Conservation (phyloP, 2,888 invertebrate species). For the Caenorhabditis zanzibari region DNA sequence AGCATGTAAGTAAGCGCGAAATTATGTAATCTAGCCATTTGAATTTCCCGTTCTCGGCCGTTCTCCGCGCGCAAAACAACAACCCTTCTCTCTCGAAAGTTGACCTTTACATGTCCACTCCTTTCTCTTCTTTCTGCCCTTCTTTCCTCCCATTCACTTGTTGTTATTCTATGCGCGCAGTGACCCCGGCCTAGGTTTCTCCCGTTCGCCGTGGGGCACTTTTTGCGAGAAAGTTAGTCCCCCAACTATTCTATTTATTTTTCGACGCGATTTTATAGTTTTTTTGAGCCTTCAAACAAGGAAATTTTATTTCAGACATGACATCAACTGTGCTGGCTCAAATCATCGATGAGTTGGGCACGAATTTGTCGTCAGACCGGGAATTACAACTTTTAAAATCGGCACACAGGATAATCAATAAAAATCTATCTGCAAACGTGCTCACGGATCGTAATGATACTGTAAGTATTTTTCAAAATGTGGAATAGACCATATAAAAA, state of each 20-base stretch:
- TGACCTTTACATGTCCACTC: neutral
- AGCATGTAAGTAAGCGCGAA: too few relatives aligned
- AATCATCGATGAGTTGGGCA: conserved; percentile 46
- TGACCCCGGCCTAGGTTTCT: conserved; percentile 26
- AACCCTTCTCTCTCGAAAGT: neutral
- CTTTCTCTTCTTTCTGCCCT: neutral
- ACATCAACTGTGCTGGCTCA: conserved; percentile 52
- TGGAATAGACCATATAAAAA: neutral
- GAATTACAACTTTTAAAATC: conserved; percentile 57
- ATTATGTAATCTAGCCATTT: too few relatives aligned
- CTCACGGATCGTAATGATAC: conserved; percentile 42
- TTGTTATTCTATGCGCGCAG: neutral
- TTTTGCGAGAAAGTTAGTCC: neutral
- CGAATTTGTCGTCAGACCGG: conserved; percentile 47
- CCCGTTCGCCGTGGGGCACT: conserved; percentile 10
- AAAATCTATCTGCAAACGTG: conserved; percentile 34
- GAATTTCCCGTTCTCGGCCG: neutral
- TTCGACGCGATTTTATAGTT: neutral
- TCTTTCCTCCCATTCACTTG: neutral
- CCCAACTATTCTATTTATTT: conserved; percentile 12
- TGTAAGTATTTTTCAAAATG: conserved; percentile 15
- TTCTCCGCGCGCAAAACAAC: neutral
- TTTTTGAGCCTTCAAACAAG: neutral
- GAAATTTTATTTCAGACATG: conserved; percentile 28
- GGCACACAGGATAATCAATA: conserved; percentile 47